phyloP scores from a whole-genome alignment of 2,797 vertebrate genomes.

The Eulemur coronatus region DNA sequence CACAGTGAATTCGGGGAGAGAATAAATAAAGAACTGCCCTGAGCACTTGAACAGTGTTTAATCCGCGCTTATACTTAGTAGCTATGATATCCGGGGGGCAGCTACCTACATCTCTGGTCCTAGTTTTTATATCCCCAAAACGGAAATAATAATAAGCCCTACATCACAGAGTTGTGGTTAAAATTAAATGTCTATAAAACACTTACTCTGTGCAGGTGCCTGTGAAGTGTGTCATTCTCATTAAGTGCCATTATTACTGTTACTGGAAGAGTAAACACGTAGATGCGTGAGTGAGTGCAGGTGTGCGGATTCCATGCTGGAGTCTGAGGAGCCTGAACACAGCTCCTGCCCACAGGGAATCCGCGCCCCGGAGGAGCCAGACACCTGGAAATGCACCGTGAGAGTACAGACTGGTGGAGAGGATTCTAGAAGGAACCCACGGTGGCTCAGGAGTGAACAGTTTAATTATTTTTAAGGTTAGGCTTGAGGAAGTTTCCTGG shows the following conservation, averaged over 20 bases:
- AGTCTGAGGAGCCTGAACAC: neutral
- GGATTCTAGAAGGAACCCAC: neutral
- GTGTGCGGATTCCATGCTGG: neutral
- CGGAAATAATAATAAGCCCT: neutral
- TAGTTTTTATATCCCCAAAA: neutral
- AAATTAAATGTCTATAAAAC: neutral
- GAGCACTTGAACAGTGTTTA: neutral
- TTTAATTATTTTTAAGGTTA: neutral
- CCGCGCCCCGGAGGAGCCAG: neutral
- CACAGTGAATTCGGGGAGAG: neutral
- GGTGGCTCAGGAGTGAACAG: neutral
- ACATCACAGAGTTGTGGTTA: neutral
- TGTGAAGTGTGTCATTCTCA: neutral
- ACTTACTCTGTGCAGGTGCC: neutral
- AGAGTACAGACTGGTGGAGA: neutral
- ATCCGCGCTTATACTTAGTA: neutral
- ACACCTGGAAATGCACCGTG: accelerated
- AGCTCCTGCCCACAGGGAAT: neutral
- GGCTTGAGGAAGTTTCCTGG: neutral
- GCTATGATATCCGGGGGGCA: neutral
- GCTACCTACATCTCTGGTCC: neutral
- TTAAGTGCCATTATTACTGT: neutral
- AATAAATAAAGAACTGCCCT: neutral
- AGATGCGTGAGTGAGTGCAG: accelerated
- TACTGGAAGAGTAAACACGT: neutral